phyloP scores from a whole-genome alignment of 2,797 vertebrate species.

The Peromyscus nudipes region DNA sequence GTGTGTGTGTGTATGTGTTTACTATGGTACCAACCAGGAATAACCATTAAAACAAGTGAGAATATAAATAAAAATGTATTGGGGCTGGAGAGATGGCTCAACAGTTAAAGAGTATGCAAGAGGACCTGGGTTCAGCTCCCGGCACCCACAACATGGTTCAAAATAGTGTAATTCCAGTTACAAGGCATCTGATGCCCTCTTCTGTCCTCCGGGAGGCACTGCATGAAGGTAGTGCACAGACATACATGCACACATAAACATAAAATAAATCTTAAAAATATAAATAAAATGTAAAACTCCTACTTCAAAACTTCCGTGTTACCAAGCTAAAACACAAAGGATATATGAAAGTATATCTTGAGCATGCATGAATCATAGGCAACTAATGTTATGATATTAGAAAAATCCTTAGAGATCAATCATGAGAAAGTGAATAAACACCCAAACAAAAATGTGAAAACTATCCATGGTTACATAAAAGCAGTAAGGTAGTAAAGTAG shows the following conservation, averaged over 20 bases:
- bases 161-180: background rate
- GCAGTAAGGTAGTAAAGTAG: background rate
- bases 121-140: background rate
- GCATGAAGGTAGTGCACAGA: background rate
- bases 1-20: background rate
- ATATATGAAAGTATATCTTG: background rate
- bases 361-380: background rate
- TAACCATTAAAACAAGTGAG: background rate
- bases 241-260: background rate
- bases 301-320: background rate
- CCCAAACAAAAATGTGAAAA: constrained; percentile 47
- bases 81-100: background rate
- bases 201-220: background rate
- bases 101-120: background rate
- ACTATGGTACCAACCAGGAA: background rate
- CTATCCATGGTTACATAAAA: background rate
- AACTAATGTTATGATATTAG: constrained; percentile 32
- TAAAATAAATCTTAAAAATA: background rate
- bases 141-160: background rate
- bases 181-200: background rate
- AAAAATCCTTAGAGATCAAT: background rate
- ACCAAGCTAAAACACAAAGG: constrained; percentile 18
- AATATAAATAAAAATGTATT: constrained; percentile 49
- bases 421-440: background rate
- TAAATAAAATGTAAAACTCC: constrained; percentile 22